Evolutionary conservation across 2,888 invertebrate species (phyloP).

Genomic region (Marasmarcha lunaedactyla): DNA sequence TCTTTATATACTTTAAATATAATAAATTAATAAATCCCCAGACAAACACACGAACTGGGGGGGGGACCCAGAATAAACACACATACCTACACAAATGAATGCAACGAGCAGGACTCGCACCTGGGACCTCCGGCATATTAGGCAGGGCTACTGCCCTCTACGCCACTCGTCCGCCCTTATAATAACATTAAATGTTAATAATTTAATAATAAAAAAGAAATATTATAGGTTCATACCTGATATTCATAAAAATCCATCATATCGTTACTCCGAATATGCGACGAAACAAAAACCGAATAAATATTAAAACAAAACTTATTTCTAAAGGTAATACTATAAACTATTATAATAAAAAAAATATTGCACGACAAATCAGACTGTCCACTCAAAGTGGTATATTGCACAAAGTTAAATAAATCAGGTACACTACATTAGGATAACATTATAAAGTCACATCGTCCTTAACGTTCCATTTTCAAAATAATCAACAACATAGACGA

Average conservation of each 20-base stretch:
- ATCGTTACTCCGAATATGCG: slow-evolving; percentile 17
- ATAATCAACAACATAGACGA: not conserved
- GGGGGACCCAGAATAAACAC: too few relatives aligned
- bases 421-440: slow-evolving; percentile 30
- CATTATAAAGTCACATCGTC: slow-evolving; percentile 23
- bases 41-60: too few relatives aligned
- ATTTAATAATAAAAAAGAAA: too few relatives aligned
- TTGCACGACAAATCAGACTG: slow-evolving; percentile 58
- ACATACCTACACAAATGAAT: too few relatives aligned
- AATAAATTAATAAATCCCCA: too few relatives aligned
- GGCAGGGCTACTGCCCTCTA: too few relatives aligned
- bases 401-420: slow-evolving; percentile 39
- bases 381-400: slow-evolving; percentile 50
- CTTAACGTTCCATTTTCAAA: slow-evolving; percentile 8
- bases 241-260: slow-evolving; percentile 61
- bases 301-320: slow-evolving; percentile 21
- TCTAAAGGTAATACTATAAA: slow-evolving; percentile 12
- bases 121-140: too few relatives aligned
- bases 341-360: slow-evolving; percentile 28
- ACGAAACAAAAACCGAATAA: slow-evolving; percentile 20
- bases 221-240: slow-evolving; percentile 36
- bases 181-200: too few relatives aligned
- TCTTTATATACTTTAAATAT: too few relatives aligned
- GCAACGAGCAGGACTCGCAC: too few relatives aligned
- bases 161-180: too few relatives aligned